Evolutionary conservation across 53 echinoderm and acorn worm species (phyloP).

Genomic region (Mesocentrotus franciscanus): DNA sequence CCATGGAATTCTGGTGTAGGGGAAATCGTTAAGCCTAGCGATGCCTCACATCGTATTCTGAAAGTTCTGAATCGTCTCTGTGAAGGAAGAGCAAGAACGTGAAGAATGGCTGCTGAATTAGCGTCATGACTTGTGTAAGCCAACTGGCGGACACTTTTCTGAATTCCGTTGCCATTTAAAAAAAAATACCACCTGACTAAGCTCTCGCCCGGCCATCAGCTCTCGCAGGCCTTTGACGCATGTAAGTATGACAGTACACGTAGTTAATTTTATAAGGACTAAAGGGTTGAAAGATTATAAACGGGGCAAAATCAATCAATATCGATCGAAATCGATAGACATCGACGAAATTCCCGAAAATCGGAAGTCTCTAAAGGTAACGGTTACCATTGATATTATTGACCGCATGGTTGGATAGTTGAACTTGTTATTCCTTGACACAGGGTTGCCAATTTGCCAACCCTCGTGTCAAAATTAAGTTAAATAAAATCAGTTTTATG

Average conservation of each 20-base stretch:
- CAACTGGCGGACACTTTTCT: background rate
- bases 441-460: too few species aligned
- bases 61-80: background rate
- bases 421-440: too few species aligned
- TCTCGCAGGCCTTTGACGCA: background rate
- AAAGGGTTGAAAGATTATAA: background rate
- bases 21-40: too few species aligned
- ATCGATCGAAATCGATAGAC: background rate
- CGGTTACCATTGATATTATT: background rate
- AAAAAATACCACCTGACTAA: background rate
- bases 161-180: background rate
- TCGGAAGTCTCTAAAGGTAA: background rate
- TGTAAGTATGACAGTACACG: background rate
- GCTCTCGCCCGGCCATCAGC: background rate
- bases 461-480: too few species aligned
- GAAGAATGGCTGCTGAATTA: conserved; percentile 19
- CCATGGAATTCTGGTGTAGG: background rate
- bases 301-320: background rate
- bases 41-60: background rate
- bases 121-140: conserved; percentile 1
- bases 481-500: too few species aligned
- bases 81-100: too few species aligned
- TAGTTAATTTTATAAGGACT: background rate
- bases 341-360: background rate
- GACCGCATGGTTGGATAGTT: too few species aligned